phyloP scores from a whole-genome alignment of 2,113 vertebrate genomes.

The Bos javanicus region DNA sequence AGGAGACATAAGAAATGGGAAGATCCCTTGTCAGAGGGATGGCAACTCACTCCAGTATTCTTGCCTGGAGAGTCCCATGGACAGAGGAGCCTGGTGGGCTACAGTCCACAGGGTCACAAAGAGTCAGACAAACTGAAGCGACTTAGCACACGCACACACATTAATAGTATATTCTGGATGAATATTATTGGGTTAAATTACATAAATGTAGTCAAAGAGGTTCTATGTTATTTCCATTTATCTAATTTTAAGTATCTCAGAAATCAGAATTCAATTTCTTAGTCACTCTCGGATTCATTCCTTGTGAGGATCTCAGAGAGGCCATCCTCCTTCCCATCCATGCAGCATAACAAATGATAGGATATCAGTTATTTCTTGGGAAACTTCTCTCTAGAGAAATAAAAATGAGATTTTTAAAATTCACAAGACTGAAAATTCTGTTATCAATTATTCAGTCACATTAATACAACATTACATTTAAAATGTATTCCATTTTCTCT shows the following conservation, averaged over 20 bases:
- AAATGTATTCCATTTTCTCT: neutral
- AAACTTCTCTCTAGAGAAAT: neutral
- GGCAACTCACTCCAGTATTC: neutral
- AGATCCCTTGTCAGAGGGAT: neutral
- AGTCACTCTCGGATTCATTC: neutral
- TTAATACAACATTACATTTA: neutral
- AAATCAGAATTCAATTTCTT: neutral
- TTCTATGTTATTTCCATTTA: neutral
- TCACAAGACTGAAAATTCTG: neutral
- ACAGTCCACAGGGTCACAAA: fast-evolving
- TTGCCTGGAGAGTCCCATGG: neutral
- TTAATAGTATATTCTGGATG: neutral
- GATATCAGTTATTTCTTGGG: neutral
- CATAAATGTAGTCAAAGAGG: neutral
- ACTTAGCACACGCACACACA: neutral
- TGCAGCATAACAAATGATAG: neutral
- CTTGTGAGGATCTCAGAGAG: neutral
- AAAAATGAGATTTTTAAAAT: neutral
- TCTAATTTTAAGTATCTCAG: neutral
- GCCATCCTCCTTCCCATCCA: neutral
- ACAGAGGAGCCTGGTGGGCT: neutral
- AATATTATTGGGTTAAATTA: neutral
- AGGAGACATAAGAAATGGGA: neutral
- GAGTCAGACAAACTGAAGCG: neutral
- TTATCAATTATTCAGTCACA: neutral